Conservation (phyloP, 2,797 vertebrate genomes). For the Pelodytes ibericus region DNA sequence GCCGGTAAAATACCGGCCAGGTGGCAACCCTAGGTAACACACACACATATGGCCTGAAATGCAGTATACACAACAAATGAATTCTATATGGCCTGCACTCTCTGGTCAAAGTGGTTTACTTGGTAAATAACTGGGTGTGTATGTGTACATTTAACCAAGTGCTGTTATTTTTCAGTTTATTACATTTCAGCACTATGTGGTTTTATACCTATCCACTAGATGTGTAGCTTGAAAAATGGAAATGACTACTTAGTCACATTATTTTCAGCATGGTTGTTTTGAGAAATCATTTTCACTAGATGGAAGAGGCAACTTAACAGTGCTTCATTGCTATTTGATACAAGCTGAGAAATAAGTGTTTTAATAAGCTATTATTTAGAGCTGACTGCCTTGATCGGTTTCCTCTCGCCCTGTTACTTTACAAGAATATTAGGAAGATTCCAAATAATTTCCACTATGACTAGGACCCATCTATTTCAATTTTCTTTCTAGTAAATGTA, state of each 20-base stretch:
- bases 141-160: no score
- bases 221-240: constrained; percentile 17
- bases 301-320: constrained; percentile 32
- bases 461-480: constrained; percentile 47
- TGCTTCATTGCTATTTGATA: constrained; percentile 37
- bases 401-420: constrained; percentile 26
- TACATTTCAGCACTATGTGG: not conserved
- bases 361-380: constrained; percentile 53
- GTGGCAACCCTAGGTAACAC: no score
- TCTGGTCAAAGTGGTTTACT: no score
- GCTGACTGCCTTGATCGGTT: constrained; percentile 46
- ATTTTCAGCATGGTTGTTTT: constrained; percentile 29
- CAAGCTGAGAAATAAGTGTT: constrained; percentile 47
- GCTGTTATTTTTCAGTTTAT: not conserved
- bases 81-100: no score
- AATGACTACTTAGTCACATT: constrained; percentile 17
- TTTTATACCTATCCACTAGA: not conserved
- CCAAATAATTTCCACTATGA: constrained; percentile 39
- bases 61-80: no score
- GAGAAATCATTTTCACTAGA: constrained; percentile 30
- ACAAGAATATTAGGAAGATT: constrained; percentile 36
- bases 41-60: no score
- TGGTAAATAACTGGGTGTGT: no score
- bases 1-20: no score
- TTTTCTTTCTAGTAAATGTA: constrained; percentile 43